These are phyloP conservation scores for Phrynocephalus forsythii DNA, from an alignment of 2,797 vertebrate genomes.

Conservation along the genomic window DNA sequence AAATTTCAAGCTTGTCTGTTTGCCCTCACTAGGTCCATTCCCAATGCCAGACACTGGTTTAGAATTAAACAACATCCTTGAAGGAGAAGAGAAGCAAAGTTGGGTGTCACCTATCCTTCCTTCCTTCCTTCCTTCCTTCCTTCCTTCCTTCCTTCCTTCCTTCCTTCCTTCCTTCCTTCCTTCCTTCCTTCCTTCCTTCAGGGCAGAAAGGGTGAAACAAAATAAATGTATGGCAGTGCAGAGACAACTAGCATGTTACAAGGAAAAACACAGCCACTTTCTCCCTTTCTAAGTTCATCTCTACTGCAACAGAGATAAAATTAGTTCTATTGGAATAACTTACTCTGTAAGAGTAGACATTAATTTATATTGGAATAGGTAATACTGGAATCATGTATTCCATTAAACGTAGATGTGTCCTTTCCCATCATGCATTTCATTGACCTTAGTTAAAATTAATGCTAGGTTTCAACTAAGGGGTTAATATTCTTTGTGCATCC, in stretches of 20 bases:
- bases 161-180: no score
- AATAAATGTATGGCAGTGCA: no score
- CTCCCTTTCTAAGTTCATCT: neutral
- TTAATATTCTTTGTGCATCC: neutral
- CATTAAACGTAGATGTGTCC: neutral
- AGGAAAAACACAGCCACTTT: neutral
- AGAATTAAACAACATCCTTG: no score
- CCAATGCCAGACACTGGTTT: no score
- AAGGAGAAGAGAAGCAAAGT: no score
- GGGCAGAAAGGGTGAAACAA: neutral
- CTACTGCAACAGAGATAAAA: neutral
- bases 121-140: no score
- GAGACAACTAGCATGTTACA: neutral
- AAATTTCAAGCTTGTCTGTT: no score
- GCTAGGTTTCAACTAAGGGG: neutral
- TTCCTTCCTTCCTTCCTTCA: no score
- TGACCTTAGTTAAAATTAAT: neutral
- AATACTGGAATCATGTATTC: neutral
- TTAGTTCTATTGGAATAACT: neutral
- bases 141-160: no score
- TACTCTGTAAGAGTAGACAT: no score
- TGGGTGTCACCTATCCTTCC: no score
- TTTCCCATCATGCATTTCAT: neutral
- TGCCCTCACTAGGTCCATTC: no score
- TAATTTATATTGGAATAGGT: neutral